Evolutionary conservation across 2,113 vertebrate species (phyloP).

Genomic region (Daubentonia madagascariensis): DNA sequence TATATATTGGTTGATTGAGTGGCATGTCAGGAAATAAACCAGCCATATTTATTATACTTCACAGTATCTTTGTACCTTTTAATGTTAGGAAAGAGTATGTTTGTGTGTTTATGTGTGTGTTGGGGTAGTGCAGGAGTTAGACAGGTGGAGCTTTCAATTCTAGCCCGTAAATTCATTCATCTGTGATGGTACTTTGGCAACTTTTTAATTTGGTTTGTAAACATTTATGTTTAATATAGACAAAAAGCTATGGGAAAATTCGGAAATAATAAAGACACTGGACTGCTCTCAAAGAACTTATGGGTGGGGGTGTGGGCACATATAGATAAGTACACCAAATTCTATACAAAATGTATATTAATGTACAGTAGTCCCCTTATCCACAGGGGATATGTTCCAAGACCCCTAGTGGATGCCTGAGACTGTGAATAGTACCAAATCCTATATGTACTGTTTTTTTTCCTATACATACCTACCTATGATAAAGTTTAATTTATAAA

Average conservation of each 20-base stretch:
- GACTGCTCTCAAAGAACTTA: neutral
- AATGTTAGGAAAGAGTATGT: neutral
- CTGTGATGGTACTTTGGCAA: neutral
- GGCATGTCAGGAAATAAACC: neutral
- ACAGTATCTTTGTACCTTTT: neutral
- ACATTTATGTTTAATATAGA: conserved; percentile 26
- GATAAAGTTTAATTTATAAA: neutral
- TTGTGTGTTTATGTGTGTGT: neutral
- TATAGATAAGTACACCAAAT: neutral
- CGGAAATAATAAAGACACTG: neutral
- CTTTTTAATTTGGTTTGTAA: conserved; percentile 34
- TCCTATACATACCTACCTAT: neutral
- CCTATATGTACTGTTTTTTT: neutral
- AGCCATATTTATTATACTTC: neutral
- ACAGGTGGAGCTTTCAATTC: neutral
- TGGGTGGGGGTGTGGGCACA: neutral
- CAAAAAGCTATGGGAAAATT: neutral
- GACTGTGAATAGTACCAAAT: neutral
- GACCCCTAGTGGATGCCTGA: neutral
- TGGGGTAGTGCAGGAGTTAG: neutral
- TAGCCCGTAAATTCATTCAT: neutral
- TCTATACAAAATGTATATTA: neutral
- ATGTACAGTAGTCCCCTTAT: neutral
- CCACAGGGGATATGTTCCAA: neutral
- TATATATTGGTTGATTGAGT: neutral